phyloP scores from a whole-genome alignment of 2,888 invertebrate genomes.

The Drosophila sordidula region DNA sequence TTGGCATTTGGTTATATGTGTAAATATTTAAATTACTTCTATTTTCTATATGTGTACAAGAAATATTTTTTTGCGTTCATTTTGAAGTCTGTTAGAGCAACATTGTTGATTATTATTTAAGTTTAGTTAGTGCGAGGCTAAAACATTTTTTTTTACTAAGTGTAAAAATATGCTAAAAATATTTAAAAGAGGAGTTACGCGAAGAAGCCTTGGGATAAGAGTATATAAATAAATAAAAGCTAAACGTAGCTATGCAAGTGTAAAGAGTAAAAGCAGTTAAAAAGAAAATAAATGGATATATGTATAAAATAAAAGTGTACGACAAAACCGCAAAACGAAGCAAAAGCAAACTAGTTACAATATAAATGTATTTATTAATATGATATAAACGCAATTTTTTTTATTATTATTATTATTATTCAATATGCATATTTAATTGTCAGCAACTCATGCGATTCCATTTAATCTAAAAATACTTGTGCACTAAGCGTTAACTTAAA shows the following conservation, averaged over 20 bases:
- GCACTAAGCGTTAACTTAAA: constrained; percentile 40
- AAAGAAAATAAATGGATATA: constrained; percentile 20
- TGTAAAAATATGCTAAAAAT: constrained; percentile 34
- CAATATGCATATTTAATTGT: constrained; percentile 69
- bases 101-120: constrained; percentile 85
- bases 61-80: constrained; percentile 56
- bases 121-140: constrained; percentile 85
- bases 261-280: constrained; percentile 22
- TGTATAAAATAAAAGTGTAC: constrained; percentile 34
- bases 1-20: constrained; percentile 48
- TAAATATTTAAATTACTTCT: constrained; percentile 48
- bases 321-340: constrained; percentile 26
- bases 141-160: constrained; percentile 48
- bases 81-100: constrained; percentile 76
- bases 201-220: constrained; percentile 17
- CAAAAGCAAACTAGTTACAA: constrained; percentile 63
- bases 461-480: constrained; percentile 46
- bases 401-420: constrained; percentile 40
- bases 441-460: constrained; percentile 67
- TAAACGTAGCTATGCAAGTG: constrained; percentile 19
- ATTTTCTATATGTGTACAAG: constrained; percentile 52
- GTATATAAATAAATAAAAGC: constrained; percentile 15
- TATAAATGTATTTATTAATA: constrained; percentile 73
- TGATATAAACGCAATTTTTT: constrained; percentile 55
- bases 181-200: constrained; percentile 1